Percentiles rank a stretch among this genome's conserved stretches.
These are phyloP conservation scores for Pungitius pungitius DNA, from an alignment of 2,113 vertebrate species.

Conservation along the genomic window DNA sequence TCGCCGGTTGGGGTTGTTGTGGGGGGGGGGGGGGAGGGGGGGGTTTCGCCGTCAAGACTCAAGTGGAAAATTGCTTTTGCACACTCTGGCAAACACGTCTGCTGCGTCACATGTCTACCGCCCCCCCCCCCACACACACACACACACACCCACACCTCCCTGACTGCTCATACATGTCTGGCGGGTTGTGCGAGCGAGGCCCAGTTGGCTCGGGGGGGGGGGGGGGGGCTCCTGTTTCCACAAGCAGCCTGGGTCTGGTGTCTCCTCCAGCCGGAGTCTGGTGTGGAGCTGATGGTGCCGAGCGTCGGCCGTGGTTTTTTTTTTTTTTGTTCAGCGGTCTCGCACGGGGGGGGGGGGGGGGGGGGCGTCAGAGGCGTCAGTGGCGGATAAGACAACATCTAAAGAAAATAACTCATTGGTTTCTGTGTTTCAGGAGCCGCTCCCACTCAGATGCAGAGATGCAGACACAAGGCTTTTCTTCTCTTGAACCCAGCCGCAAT, in stretches of 20 bases:
- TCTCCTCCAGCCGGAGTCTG: slow-evolving; percentile 48
- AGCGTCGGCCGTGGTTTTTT: slow-evolving; percentile 52
- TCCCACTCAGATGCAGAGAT: background rate
- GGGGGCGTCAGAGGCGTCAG: too few species aligned
- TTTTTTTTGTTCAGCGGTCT: slow-evolving; percentile 9
- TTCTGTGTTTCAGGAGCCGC: background rate
- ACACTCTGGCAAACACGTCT: slow-evolving; percentile 61
- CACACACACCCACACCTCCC: slow-evolving; percentile 35
- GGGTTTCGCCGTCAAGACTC: slow-evolving; percentile 65
- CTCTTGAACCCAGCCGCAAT: slow-evolving; percentile 48
- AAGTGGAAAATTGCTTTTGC: slow-evolving; percentile 75
- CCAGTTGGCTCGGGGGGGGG: slow-evolving; percentile 56
- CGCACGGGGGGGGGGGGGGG: too few species aligned
- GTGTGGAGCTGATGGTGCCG: slow-evolving; percentile 28
- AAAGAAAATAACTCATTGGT: slow-evolving; percentile 35
- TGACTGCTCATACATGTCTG: slow-evolving; percentile 42
- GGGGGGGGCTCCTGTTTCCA: slow-evolving; percentile 53
- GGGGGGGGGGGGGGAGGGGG: too few species aligned
- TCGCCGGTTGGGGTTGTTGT: slow-evolving; percentile 63
- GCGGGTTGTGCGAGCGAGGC: slow-evolving; percentile 50
- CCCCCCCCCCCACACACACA: slow-evolving; percentile 1
- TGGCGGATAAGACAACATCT: slow-evolving; percentile 35
- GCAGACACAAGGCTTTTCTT: slow-evolving; percentile 7
- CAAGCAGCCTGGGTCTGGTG: slow-evolving; percentile 57
- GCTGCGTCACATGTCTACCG: slow-evolving; percentile 58